A percentile compares a stretch with the other conserved stretches of the same genome.
These are phyloP conservation scores for Datnioides undecimradiatus DNA, from an alignment of 2,113 vertebrate genomes.

Conservation along the genomic window DNA sequence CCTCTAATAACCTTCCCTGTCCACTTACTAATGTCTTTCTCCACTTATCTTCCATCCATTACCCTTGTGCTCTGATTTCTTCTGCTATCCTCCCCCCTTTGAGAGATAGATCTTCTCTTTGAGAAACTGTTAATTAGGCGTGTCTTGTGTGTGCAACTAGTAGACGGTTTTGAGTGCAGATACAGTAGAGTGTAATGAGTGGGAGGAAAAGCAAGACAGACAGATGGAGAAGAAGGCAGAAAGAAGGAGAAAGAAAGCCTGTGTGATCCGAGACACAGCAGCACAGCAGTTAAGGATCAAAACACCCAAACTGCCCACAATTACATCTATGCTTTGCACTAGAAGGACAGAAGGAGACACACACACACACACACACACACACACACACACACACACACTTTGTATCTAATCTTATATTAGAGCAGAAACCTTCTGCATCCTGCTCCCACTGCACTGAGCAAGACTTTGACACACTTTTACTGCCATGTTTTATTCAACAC, in stretches of 20 bases:
- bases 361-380: not conserved
- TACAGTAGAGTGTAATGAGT: slow-evolving; percentile 15
- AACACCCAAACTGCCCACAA: slow-evolving; percentile 57
- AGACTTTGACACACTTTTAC: slow-evolving; percentile 68
- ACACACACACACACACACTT: not conserved
- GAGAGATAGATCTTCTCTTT: slow-evolving; percentile 4
- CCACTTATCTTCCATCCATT: slow-evolving; percentile 35
- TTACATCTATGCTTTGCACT: slow-evolving; percentile 23
- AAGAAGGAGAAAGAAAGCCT: not conserved
- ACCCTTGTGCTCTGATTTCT: slow-evolving; percentile 42
- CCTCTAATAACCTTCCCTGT: slow-evolving; percentile 24
- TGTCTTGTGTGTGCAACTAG: slow-evolving; percentile 9
- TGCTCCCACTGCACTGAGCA: slow-evolving; percentile 28
- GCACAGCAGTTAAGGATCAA: slow-evolving; percentile 24
- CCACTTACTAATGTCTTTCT: slow-evolving; percentile 19
- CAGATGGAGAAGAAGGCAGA: not conserved
- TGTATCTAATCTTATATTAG: slow-evolving; percentile 36
- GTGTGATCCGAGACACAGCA: slow-evolving; percentile 21
- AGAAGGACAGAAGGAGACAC: slow-evolving; percentile 5
- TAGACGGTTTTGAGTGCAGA: slow-evolving; percentile 7
- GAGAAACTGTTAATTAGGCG: slow-evolving; percentile 34
- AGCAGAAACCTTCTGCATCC: slow-evolving; percentile 42
- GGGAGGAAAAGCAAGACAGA: slow-evolving; percentile 15
- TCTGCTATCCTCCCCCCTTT: slow-evolving; percentile 6
- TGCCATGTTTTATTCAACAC: slow-evolving; percentile 68